phyloP scores from a whole-genome alignment of 2,113 vertebrate genomes.

The Chaenocephalus aceratus region DNA sequence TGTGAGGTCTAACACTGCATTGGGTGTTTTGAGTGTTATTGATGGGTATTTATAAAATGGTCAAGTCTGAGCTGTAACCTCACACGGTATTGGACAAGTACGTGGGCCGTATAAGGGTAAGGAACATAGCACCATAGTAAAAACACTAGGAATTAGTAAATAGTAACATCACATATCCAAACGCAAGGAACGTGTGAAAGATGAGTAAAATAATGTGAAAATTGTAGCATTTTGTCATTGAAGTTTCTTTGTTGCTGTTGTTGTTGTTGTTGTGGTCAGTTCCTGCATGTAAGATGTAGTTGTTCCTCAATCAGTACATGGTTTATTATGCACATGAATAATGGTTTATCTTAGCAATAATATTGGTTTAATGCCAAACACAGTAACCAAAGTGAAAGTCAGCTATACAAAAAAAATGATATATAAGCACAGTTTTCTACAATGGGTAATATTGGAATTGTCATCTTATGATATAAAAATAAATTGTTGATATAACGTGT shows the following conservation, averaged over 20 bases:
- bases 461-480: not conserved
- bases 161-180: no score
- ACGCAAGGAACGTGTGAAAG: no score
- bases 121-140: no score
- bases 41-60: no score
- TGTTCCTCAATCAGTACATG: not conserved
- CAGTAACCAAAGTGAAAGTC: not conserved
- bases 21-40: no score
- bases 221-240: no score
- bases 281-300: not conserved
- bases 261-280: not conserved
- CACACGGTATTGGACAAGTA: no score
- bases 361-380: not conserved
- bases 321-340: not conserved
- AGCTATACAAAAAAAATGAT: not conserved
- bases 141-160: no score
- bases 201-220: no score
- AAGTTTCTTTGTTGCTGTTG: not conserved
- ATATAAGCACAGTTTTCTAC: not conserved
- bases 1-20: no score
- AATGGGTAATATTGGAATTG: not conserved
- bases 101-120: no score
- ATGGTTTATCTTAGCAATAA: not conserved
- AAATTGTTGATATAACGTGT: not conserved
- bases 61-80: no score